phyloP scores from a whole-genome alignment of 2,113 vertebrate species.

The Panthera uncia region DNA sequence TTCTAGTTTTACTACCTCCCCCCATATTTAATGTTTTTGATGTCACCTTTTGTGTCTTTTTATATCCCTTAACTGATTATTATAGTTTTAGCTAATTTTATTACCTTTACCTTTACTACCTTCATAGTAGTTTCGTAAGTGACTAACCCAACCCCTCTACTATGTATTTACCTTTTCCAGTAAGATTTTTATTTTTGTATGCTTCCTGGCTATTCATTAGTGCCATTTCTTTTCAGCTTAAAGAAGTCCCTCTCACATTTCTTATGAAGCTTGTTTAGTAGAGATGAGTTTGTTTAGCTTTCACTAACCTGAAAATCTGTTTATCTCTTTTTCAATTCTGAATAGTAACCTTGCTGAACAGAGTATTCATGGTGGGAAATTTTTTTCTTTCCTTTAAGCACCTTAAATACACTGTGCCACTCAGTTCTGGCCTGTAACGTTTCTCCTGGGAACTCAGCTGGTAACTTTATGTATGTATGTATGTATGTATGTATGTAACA shows the following conservation, averaged over 20 bases:
- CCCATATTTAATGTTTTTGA: background rate
- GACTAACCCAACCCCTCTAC: background rate
- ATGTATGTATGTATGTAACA: background rate
- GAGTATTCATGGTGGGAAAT: background rate
- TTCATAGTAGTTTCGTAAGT: background rate
- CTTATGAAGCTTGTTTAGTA: background rate
- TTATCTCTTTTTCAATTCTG: background rate
- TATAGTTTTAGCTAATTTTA: background rate
- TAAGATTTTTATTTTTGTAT: background rate
- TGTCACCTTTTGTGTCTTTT: background rate
- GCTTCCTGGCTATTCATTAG: background rate
- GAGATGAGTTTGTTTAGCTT: background rate
- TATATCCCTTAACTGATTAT: background rate
- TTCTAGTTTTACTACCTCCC: background rate
- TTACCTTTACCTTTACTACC: background rate
- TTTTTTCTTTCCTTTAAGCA: background rate
- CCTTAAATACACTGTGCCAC: background rate
- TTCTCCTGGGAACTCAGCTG: background rate
- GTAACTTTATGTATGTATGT: too few relatives aligned
- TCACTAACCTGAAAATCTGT: background rate
- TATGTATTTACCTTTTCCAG: background rate
- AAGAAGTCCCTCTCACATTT: background rate
- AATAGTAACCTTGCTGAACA: background rate
- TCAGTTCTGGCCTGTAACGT: background rate
- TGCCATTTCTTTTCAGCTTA: background rate